Evolutionary conservation across 1,140 invertebrate genomes (phyloP).

Genomic region (Sitodiplosis mosellana): DNA sequence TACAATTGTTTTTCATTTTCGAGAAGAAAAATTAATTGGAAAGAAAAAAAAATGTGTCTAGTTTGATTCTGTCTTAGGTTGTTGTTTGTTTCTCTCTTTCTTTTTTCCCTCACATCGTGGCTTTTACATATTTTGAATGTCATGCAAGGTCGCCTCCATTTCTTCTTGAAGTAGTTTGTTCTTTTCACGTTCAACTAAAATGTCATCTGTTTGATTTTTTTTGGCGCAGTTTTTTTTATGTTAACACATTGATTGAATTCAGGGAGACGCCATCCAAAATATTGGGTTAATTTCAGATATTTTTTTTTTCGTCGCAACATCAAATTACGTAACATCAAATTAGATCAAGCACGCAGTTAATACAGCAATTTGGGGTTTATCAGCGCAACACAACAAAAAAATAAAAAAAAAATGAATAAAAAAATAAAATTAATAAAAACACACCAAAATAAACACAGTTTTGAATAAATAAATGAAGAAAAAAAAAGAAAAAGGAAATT

Average conservation of each 20-base stretch:
- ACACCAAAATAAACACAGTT: slow-evolving; percentile 1
- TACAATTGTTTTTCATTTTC: too few relatives aligned
- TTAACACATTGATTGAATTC: neutral
- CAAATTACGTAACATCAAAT: neutral
- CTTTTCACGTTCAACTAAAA: slow-evolving; percentile 85
- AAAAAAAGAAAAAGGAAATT: too few relatives aligned
- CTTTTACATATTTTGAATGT: slow-evolving; percentile 96
- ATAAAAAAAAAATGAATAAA: slow-evolving; percentile 1
- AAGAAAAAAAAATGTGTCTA: too few relatives aligned
- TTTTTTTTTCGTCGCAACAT: slow-evolving; percentile 4
- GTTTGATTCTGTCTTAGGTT: too few relatives aligned
- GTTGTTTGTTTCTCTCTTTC: too few relatives aligned
- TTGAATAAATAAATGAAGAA: slow-evolving; percentile 13
- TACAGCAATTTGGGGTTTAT: too few relatives aligned
- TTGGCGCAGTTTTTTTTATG: neutral
- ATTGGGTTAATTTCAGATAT: slow-evolving; percentile 12
- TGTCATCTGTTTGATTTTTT: slow-evolving; percentile 57
- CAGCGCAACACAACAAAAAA: neutral
- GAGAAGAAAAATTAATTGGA: too few relatives aligned
- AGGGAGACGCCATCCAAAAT: neutral
- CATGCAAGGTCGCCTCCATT: slow-evolving; percentile 97
- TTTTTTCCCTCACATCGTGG: too few relatives aligned
- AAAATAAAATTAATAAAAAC: slow-evolving; percentile 1
- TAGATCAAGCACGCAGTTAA: neutral
- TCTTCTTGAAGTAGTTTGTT: slow-evolving; percentile 93